Conservation (phyloP, 2,797 vertebrate genomes). For the Melanotaenia parkinsoni region DNA sequence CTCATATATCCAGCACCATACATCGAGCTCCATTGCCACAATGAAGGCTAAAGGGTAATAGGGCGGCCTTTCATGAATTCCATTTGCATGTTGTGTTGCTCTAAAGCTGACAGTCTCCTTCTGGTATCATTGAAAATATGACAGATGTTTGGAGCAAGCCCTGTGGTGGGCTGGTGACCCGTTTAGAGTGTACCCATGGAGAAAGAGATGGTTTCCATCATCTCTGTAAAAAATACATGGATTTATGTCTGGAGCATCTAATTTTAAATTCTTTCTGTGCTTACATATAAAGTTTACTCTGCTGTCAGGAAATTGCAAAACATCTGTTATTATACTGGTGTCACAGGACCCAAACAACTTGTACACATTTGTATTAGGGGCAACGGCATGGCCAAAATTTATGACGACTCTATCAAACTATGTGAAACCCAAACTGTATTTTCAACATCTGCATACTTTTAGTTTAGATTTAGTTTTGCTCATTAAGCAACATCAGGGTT, state of each 20-base stretch:
- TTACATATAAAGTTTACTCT: slow-evolving; percentile 8
- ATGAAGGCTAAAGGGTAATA: slow-evolving; percentile 40
- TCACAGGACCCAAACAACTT: slow-evolving; percentile 17
- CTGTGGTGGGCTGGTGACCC: slow-evolving; percentile 1
- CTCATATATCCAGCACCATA: slow-evolving; percentile 17
- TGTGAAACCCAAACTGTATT: too few relatives aligned
- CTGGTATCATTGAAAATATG: slow-evolving; percentile 36
- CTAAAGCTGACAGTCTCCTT: slow-evolving; percentile 32
- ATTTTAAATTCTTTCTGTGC: slow-evolving; percentile 3
- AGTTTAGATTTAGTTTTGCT: too few relatives aligned
- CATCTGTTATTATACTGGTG: slow-evolving; percentile 47
- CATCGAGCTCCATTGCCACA: slow-evolving; percentile 41
- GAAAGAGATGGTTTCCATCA: neutral
- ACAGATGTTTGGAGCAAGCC: slow-evolving; percentile 38
- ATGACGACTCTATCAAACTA: neutral
- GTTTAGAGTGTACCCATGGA: neutral
- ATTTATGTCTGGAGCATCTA: neutral
- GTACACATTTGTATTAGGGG: slow-evolving; percentile 26
- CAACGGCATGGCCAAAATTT: neutral
- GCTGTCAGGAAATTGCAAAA: slow-evolving; percentile 33
- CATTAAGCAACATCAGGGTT: too few relatives aligned
- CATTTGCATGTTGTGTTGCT: slow-evolving; percentile 40
- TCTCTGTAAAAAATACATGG: neutral
- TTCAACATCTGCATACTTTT: too few relatives aligned
- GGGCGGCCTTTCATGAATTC: slow-evolving; percentile 22